These are phyloP conservation scores for Alosa alosa DNA, from an alignment of 2,113 vertebrate genomes.

Conservation along the genomic window DNA sequence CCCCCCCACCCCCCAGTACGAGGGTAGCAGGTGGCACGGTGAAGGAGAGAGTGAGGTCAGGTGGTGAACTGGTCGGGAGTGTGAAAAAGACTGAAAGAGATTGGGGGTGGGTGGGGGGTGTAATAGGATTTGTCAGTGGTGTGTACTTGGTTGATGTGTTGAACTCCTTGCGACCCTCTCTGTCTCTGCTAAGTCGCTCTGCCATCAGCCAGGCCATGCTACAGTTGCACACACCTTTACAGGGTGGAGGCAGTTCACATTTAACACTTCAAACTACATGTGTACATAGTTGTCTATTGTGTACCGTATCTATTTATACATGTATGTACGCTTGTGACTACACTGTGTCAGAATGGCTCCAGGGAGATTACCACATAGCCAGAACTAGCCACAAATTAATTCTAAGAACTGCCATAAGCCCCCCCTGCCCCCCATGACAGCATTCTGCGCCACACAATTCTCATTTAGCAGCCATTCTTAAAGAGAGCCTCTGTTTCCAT, in stretches of 20 bases:
- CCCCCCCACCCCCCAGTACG: too few relatives aligned
- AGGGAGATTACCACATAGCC: not conserved
- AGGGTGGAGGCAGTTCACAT: not conserved
- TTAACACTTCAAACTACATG: not conserved
- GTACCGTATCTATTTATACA: not conserved
- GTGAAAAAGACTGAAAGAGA: not conserved
- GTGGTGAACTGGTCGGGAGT: not conserved
- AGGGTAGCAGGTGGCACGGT: not conserved
- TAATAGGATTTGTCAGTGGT: not conserved
- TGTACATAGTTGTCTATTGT: not conserved
- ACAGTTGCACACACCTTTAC: not conserved
- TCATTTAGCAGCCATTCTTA: constrained; percentile 1
- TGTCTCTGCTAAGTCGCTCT: not conserved
- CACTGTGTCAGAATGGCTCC: not conserved
- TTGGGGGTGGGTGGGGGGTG: not conserved
- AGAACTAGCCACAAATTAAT: constrained; percentile 1
- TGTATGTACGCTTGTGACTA: not conserved
- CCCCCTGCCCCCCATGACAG: not conserved
- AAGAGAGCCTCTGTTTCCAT: not conserved
- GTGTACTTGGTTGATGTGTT: not conserved
- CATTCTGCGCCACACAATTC: not conserved
- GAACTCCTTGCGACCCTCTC: not conserved
- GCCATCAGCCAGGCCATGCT: not conserved
- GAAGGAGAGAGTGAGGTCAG: not conserved
- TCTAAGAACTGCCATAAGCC: not conserved